Evolutionary conservation across 1,140 invertebrate genomes (phyloP).

Genomic region (Drosophila ercepeae): DNA sequence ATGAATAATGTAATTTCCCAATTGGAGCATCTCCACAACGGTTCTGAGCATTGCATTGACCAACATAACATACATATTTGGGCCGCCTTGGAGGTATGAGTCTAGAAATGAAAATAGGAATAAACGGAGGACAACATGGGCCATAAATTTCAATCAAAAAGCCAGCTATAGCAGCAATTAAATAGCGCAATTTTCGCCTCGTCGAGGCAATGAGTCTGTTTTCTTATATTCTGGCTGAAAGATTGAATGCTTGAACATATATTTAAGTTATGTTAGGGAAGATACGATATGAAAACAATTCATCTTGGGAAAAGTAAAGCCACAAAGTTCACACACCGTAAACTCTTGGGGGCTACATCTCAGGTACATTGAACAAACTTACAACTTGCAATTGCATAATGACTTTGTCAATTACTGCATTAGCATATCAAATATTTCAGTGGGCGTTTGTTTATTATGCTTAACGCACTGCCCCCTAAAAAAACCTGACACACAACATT

Average conservation of each 20-base stretch:
- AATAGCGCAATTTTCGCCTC: constrained; percentile 59
- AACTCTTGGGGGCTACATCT: too few species aligned
- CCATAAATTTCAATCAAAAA: constrained; percentile 77
- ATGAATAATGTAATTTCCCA: constrained; percentile 47
- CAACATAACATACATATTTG: constrained; percentile 68
- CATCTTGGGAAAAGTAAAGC: constrained; percentile 3
- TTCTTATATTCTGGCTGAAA: constrained; percentile 17
- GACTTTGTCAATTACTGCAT: constrained; percentile 46
- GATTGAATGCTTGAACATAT: constrained; percentile 30
- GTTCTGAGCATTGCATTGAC: constrained; percentile 57
- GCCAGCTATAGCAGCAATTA: constrained; percentile 65
- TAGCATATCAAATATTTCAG: constrained; percentile 56
- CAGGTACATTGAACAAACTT: too few species aligned
- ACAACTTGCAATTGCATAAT: constrained; percentile 57
- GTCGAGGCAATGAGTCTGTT: constrained; percentile 13
- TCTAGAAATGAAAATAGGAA: constrained; percentile 17
- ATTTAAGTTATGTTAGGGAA: constrained; percentile 15
- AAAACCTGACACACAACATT: constrained; percentile 64
- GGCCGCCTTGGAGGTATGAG: constrained; percentile 23
- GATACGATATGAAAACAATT: constrained; percentile 9
- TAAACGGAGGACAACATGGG: constrained; percentile 63
- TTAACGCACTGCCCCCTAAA: constrained; percentile 36
- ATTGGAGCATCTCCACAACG: constrained; percentile 3
- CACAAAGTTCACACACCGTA: constrained; percentile 27
- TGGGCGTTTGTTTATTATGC: constrained; percentile 21